phyloP scores from a whole-genome alignment of 35 echinoderm and acorn worm genomes.

The Ophiothrix spiculata region DNA sequence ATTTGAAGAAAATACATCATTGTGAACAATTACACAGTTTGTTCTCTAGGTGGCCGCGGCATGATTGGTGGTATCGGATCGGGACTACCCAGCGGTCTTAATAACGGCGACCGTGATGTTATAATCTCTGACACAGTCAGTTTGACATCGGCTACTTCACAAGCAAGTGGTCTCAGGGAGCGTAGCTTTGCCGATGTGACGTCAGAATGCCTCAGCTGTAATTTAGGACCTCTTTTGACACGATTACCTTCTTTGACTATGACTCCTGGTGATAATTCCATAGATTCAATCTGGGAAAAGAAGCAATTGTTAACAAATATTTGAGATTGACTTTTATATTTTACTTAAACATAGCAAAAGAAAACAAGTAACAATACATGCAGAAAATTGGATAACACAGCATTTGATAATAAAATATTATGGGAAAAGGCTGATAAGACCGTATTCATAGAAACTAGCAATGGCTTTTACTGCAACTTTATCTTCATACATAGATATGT shows the following conservation, averaged over 20 bases:
- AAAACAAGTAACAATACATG: too few species aligned
- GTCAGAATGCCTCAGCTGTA: conserved; percentile 52
- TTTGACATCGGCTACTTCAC: conserved; percentile 29
- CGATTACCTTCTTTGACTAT: conserved; percentile 89
- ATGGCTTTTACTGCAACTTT: too few species aligned
- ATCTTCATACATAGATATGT: too few species aligned
- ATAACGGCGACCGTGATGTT: conserved; percentile 48
- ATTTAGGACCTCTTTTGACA: conserved; percentile 81
- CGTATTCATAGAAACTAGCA: too few species aligned
- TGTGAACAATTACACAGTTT: too few species aligned
- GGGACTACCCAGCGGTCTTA: conserved; percentile 59
- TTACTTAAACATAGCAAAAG: too few species aligned
- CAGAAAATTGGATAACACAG: too few species aligned
- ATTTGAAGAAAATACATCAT: too few species aligned
- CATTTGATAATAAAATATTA: too few species aligned
- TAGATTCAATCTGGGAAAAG: conserved; percentile 82
- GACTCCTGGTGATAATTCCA: conserved; percentile 91
- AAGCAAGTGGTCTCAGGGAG: conserved; percentile 58
- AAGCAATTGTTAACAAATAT: too few species aligned
- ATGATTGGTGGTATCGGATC: conserved; percentile 94
- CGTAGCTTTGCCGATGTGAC: conserved; percentile 85
- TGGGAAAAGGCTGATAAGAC: too few species aligned
- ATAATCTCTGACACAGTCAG: conserved; percentile 76
- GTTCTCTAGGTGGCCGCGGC: conserved; percentile 32
- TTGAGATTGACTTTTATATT: too few species aligned